phyloP scores from a whole-genome alignment of 1,140 invertebrate genomes.

The Drosophila sucinea region DNA sequence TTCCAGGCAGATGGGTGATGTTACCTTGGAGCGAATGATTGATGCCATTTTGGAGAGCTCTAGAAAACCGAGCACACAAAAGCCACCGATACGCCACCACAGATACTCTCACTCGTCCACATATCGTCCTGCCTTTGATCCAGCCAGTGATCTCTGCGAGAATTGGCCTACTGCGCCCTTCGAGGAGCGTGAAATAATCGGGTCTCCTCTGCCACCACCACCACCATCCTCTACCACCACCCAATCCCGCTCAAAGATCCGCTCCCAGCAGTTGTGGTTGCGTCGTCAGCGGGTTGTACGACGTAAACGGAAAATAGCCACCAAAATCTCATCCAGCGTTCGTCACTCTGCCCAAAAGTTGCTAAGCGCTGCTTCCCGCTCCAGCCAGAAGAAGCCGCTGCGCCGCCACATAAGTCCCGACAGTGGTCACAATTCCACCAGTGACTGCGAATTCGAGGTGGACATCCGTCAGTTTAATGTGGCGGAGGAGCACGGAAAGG shows the following conservation, averaged over 20 bases:
- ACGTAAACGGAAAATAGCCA: slow-evolving; percentile 58
- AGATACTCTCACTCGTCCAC: slow-evolving; percentile 48
- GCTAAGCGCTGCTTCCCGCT: slow-evolving; percentile 37
- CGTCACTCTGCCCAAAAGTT: slow-evolving; percentile 60
- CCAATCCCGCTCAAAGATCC: slow-evolving; percentile 28
- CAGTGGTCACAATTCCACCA: slow-evolving; percentile 74
- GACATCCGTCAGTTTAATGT: slow-evolving; percentile 14
- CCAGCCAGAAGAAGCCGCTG: slow-evolving; percentile 40
- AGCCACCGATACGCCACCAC: not conserved
- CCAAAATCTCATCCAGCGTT: slow-evolving; percentile 54
- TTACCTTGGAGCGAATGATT: slow-evolving; percentile 80
- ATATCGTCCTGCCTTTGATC: slow-evolving; percentile 70
- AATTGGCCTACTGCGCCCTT: slow-evolving; percentile 57
- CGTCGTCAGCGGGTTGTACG: slow-evolving; percentile 51
- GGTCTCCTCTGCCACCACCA: slow-evolving; percentile 39
- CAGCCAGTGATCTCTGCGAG: slow-evolving; percentile 70
- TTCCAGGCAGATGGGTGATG: slow-evolving; percentile 79
- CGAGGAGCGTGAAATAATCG: slow-evolving; percentile 66
- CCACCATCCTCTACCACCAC: not conserved
- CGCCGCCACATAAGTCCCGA: slow-evolving; percentile 72
- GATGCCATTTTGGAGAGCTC: slow-evolving; percentile 80
- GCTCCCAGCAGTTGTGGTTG: slow-evolving; percentile 53
- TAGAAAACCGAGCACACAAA: slow-evolving; percentile 33
- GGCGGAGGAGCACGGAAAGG: slow-evolving; percentile 5
- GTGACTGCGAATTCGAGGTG: slow-evolving; percentile 58